A percentile compares a stretch with the other conserved stretches of the same genome.
Evolutionary conservation across 1,140 invertebrate species (phyloP).

Genomic region (Eulimnadia texana): DNA sequence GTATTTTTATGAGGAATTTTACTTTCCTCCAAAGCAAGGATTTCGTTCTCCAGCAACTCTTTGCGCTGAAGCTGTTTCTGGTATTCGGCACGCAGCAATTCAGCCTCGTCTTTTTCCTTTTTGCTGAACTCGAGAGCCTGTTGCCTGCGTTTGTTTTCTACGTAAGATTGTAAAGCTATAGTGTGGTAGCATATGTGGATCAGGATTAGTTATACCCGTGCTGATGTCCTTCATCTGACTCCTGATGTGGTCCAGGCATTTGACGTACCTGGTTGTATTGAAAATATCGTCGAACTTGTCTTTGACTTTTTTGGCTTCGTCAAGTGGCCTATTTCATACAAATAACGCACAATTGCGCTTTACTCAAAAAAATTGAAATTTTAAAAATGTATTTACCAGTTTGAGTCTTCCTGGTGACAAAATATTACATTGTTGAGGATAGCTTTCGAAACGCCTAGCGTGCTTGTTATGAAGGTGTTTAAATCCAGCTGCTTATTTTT

Average conservation of each 20-base stretch:
- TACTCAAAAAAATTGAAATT: constrained; percentile 5
- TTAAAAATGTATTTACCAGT: constrained; percentile 43
- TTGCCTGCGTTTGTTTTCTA: not conserved
- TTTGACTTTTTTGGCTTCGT: constrained; percentile 86
- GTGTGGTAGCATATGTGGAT: not conserved
- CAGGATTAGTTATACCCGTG: constrained; percentile 9
- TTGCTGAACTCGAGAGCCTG: constrained; percentile 1
- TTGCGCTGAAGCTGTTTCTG: not conserved
- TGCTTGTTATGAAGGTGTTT: constrained; percentile 43
- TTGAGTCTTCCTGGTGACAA: constrained; percentile 96
- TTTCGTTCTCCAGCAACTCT: constrained; percentile 5
- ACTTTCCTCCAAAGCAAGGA: not conserved
- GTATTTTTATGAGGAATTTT: not conserved
- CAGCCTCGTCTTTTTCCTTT: constrained; percentile 4
- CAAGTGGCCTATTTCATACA: constrained; percentile 53
- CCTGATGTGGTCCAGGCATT: constrained; percentile 67
- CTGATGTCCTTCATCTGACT: constrained; percentile 51
- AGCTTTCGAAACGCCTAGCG: constrained; percentile 79
- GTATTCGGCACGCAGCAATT: not conserved
- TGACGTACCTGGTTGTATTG: constrained; percentile 83
- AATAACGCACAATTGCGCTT: too few species aligned
- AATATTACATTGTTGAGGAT: constrained; percentile 93
- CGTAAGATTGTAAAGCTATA: not conserved
- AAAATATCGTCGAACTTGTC: constrained; percentile 97
- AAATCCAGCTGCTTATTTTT: constrained; percentile 55